Conservation (phyloP, 2,113 vertebrate species). For the Menidia beryllina region DNA sequence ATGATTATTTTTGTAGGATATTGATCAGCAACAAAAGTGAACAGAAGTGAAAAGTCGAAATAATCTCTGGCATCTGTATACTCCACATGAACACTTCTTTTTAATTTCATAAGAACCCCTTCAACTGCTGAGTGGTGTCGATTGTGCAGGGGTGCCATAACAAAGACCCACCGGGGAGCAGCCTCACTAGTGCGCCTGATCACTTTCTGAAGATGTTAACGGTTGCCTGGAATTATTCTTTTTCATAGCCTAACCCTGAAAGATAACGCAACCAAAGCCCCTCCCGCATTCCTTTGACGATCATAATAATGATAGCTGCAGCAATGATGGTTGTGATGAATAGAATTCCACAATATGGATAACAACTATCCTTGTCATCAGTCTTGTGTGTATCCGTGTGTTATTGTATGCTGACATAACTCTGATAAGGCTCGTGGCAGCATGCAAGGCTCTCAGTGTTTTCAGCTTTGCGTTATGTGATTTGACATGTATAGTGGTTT, state of each 20-base stretch:
- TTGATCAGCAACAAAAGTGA: too few species aligned
- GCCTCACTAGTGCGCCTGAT: conserved; percentile 5
- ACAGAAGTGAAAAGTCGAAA: too few species aligned
- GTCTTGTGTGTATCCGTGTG: conserved; percentile 5
- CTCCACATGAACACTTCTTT: too few species aligned
- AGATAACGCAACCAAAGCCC: conserved; percentile 12
- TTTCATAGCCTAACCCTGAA: neutral
- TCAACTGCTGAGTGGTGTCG: neutral
- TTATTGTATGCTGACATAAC: neutral
- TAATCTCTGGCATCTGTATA: too few species aligned
- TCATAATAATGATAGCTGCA: conserved; percentile 5
- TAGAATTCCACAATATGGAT: conserved; percentile 14
- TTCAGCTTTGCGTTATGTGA: conserved; percentile 62
- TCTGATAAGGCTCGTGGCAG: conserved; percentile 42
- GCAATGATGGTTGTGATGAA: conserved; percentile 22
- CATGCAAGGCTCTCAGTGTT: conserved; percentile 64
- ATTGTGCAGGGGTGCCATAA: neutral
- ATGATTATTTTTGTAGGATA: too few species aligned
- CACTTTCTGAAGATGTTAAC: conserved; percentile 35
- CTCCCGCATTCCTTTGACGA: neutral
- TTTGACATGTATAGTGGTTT: conserved; percentile 68
- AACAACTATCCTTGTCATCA: conserved; percentile 12
- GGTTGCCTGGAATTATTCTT: conserved; percentile 8
- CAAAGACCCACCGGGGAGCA: neutral
- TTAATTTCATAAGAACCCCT: neutral